Conservation (phyloP, 2,888 invertebrate species). For the Trachelus stipa region DNA sequence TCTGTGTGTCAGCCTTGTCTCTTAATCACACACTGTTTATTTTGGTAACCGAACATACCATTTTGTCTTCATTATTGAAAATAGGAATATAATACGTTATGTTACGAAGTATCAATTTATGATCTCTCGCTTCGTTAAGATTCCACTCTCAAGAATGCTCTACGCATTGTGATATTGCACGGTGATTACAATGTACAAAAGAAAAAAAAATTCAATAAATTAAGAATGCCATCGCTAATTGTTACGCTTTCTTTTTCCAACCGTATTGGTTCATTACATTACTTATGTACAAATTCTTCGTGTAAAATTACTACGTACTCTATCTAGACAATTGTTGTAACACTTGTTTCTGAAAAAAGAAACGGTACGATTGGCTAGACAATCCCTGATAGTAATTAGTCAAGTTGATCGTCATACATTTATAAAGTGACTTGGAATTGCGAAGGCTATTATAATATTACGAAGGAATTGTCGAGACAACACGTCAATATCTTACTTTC, state of each 20-base stretch:
- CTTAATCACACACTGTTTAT: not conserved
- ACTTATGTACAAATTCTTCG: conserved; percentile 42
- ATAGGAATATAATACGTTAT: not conserved
- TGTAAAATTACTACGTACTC: conserved; percentile 30
- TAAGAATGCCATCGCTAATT: conserved; percentile 31
- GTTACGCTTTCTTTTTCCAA: conserved; percentile 7
- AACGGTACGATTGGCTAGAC: not conserved
- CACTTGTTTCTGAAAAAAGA: not conserved
- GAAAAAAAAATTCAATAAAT: conserved; percentile 34
- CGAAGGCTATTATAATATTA: not conserved
- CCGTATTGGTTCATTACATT: conserved; percentile 36
- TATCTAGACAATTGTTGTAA: not conserved
- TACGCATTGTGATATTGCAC: conserved; percentile 31
- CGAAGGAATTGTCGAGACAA: not conserved
- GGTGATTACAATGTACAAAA: conserved; percentile 35
- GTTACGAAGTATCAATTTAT: not conserved
- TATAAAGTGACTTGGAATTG: not conserved
- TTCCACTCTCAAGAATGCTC: not conserved
- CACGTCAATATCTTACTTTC: not conserved
- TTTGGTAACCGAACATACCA: not conserved
- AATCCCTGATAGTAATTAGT: not conserved
- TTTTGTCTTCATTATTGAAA: not conserved
- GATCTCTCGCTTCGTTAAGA: not conserved
- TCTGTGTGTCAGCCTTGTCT: conserved; percentile 18
- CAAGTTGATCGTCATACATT: not conserved